A percentile compares a stretch with the other conserved stretches of the same genome.
Conservation (phyloP, 2,113 vertebrate genomes). For the Cercopithecus mona region DNA sequence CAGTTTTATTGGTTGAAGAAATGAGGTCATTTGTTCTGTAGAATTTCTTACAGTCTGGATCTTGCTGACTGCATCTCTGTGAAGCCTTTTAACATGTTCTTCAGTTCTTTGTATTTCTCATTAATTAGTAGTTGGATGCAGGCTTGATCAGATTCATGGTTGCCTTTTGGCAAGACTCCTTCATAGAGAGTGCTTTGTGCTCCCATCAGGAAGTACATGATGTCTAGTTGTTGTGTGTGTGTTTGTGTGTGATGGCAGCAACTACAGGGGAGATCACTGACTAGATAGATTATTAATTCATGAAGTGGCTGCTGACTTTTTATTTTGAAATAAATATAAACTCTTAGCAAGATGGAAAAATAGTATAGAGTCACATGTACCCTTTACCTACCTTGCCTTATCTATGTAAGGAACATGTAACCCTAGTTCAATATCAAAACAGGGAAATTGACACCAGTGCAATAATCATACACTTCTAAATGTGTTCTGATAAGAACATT, state of each 20-base stretch:
- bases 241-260: neutral
- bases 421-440: neutral
- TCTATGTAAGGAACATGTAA: neutral
- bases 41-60: neutral
- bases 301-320: neutral
- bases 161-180: neutral
- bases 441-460: neutral
- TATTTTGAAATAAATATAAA: conserved; percentile 28
- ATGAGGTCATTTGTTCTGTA: neutral
- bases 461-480: neutral
- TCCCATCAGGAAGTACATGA: neutral
- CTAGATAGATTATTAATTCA: neutral
- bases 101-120: neutral
- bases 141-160: neutral
- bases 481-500: neutral
- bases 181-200: neutral
- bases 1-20: neutral
- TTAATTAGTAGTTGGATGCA: neutral
- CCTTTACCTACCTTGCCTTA: neutral
- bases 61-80: neutral
- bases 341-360: neutral
- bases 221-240: neutral
- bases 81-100: neutral
- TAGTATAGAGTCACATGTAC: neutral
- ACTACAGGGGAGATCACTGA: too few relatives aligned